A percentile compares a stretch with the other conserved stretches of the same genome.
Evolutionary conservation across 2,888 invertebrate species (phyloP).

Genomic region (Polylopha cassiicola): DNA sequence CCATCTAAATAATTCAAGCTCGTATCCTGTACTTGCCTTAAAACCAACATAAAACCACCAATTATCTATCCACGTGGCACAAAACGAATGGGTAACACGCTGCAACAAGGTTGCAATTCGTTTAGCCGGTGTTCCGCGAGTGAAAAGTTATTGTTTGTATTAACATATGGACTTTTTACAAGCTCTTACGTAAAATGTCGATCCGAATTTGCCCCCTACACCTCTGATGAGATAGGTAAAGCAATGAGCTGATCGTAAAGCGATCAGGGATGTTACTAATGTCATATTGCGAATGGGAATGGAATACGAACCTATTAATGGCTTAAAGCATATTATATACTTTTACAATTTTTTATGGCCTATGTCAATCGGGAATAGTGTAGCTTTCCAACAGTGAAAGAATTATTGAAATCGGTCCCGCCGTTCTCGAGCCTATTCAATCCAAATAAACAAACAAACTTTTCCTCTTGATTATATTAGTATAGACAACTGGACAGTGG

Average conservation of each 20-base stretch:
- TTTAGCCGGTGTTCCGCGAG: slow-evolving; percentile 9
- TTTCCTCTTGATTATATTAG: too few relatives aligned
- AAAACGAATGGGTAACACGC: slow-evolving; percentile 24
- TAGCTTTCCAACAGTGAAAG: too few relatives aligned
- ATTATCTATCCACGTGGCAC: slow-evolving; percentile 24
- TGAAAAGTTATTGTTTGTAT: slow-evolving; percentile 28
- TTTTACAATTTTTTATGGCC: too few relatives aligned
- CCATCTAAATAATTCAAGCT: slow-evolving; percentile 74
- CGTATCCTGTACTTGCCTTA: slow-evolving; percentile 37
- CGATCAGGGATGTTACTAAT: slow-evolving; percentile 14
- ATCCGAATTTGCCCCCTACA: slow-evolving; percentile 58
- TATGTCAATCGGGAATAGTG: too few relatives aligned
- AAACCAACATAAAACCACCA: slow-evolving; percentile 44
- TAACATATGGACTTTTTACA: slow-evolving; percentile 68
- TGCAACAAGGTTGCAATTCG: slow-evolving; percentile 30
- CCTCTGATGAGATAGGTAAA: slow-evolving; percentile 57
- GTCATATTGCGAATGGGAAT: too few relatives aligned
- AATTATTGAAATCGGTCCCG: too few relatives aligned
- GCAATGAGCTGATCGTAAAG: slow-evolving; percentile 45
- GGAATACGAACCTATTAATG: too few relatives aligned
- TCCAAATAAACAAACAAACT: too few relatives aligned
- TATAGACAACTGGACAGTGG: too few relatives aligned
- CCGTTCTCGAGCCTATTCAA: too few relatives aligned
- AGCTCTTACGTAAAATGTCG: slow-evolving; percentile 71
- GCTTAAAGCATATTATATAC: too few relatives aligned